These are phyloP conservation scores for Aythya baeri DNA, from an alignment of 2,113 vertebrate species.

Conservation along the genomic window DNA sequence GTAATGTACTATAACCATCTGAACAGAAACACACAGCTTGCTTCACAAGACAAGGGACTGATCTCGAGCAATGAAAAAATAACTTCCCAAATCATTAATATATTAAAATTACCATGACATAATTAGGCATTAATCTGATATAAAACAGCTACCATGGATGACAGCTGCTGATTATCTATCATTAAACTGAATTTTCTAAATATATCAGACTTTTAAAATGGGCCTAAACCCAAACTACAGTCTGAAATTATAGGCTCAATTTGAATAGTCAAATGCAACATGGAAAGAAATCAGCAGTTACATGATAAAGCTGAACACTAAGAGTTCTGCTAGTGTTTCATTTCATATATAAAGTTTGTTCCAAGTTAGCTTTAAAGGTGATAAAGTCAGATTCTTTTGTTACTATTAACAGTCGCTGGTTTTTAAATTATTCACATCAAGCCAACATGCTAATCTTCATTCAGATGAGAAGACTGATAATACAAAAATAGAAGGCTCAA, in stretches of 20 bases:
- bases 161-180: neutral
- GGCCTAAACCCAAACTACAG: neutral
- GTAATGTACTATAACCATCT: accelerated
- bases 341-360: neutral
- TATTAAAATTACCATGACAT: neutral
- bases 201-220: neutral
- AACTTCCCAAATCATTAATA: neutral
- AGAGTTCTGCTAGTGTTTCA: neutral
- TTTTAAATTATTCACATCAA: constrained; percentile 33
- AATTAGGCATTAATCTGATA: neutral
- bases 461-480: constrained; percentile 16
- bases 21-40: neutral
- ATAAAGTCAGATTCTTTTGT: neutral
- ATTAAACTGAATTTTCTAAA: neutral
- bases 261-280: neutral
- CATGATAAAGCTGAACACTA: neutral
- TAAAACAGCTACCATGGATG: neutral
- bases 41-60: neutral
- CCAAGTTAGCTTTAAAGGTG: constrained; percentile 1
- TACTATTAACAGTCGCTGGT: constrained; percentile 4
- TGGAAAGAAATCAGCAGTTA: neutral
- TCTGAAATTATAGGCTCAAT: neutral
- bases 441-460: constrained; percentile 22
- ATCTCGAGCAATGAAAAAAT: neutral
- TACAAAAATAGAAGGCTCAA: neutral